phyloP scores from a whole-genome alignment of 2,888 invertebrate species.

The Dasypolia templi region DNA sequence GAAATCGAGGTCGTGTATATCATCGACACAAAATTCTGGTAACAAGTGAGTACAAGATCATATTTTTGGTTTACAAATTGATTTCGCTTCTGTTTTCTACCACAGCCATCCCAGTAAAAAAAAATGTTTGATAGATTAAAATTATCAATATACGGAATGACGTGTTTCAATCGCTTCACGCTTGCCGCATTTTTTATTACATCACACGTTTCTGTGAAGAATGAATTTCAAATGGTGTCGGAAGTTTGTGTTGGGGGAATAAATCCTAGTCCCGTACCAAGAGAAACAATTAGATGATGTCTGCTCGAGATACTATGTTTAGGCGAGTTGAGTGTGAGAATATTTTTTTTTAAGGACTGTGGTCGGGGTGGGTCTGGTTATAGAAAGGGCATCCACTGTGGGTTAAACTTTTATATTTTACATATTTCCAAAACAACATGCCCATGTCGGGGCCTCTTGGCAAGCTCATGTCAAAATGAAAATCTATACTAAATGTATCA shows the following conservation, averaged over 20 bases:
- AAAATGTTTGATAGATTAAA: not conserved
- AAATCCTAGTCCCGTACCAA: conserved; percentile 78
- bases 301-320: not conserved
- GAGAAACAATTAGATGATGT: conserved; percentile 55
- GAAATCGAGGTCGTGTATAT: not conserved
- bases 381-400: too few relatives aligned
- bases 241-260: conserved; percentile 88
- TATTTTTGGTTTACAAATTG: not conserved
- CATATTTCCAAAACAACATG: too few relatives aligned
- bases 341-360: not conserved
- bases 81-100: not conserved
- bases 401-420: too few relatives aligned
- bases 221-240: conserved; percentile 90
- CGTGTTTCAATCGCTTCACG: conserved; percentile 15
- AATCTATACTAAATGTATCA: too few relatives aligned
- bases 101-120: not conserved
- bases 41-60: too few relatives aligned
- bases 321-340: conserved; percentile 48
- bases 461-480: too few relatives aligned
- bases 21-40: not conserved
- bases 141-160: not conserved
- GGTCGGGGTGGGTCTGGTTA: too few relatives aligned
- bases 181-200: conserved; percentile 81
- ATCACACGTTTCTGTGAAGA: conserved; percentile 89
- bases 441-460: too few relatives aligned